These are phyloP conservation scores for Hydra vulgaris DNA, from an alignment of 30 jellyfish, hydroid and myxozoan species.

Conservation along the genomic window DNA sequence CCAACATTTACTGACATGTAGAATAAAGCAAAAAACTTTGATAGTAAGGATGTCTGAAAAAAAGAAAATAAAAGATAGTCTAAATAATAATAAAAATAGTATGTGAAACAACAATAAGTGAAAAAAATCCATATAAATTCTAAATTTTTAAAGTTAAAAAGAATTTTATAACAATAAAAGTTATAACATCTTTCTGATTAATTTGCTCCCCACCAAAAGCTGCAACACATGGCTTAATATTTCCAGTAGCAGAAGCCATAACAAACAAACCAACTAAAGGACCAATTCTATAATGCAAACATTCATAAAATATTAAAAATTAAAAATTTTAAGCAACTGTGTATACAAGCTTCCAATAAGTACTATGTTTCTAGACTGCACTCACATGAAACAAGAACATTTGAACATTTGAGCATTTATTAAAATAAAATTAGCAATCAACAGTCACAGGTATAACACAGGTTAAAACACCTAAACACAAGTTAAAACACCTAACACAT, in stretches of 20 bases:
- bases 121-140: no score
- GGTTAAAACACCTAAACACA: no score
- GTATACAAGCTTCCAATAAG: no score
- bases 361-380: no score
- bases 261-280: slow-evolving; percentile 71
- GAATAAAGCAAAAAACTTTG: slow-evolving; percentile 85
- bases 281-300: slow-evolving; percentile 48
- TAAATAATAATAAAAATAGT: no score
- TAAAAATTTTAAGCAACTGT: neutral
- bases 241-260: slow-evolving; percentile 91
- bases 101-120: no score
- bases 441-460: no score
- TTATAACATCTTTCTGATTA: slow-evolving; percentile 64
- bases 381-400: no score
- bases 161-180: no score
- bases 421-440: neutral
- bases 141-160: no score
- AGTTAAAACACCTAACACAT: no score
- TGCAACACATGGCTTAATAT: slow-evolving; percentile 93
- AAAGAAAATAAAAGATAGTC: neutral
- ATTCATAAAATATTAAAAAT: neutral
- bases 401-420: neutral
- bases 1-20: slow-evolving; percentile 97
- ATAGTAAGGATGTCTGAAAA: slow-evolving; percentile 58
- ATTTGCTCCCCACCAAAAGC: slow-evolving; percentile 97